Percentiles rank a stretch among this genome's conserved stretches.
Conservation (phyloP, 2,113 vertebrate genomes). For the Benitochromis conjunctus region DNA sequence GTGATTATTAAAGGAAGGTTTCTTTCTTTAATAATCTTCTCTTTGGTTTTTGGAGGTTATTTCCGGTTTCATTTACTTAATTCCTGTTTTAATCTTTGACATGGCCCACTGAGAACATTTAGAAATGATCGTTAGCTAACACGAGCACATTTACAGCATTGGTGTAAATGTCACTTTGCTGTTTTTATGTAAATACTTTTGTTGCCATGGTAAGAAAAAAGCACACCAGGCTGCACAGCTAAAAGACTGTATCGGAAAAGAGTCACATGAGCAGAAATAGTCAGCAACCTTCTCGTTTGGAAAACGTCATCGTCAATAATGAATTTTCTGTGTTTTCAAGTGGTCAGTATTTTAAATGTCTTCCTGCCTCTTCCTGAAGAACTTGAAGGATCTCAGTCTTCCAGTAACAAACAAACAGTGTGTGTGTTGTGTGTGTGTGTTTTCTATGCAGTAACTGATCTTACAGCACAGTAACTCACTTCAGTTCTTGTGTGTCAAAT, state of each 20-base stretch:
- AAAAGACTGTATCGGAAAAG: background rate
- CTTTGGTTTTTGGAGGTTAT: background rate
- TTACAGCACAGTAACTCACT: background rate
- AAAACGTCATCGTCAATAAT: background rate
- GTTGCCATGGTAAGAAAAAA: background rate
- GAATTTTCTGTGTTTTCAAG: constrained; percentile 6
- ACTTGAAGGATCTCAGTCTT: constrained; percentile 61
- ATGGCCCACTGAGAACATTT: background rate
- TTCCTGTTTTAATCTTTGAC: background rate
- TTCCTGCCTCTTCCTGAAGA: constrained; percentile 51
- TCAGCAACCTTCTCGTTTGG: background rate
- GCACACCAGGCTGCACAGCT: background rate
- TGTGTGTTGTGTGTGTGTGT: background rate
- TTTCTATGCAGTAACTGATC: constrained; percentile 42
- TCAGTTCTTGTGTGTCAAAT: background rate
- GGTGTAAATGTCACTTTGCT: background rate
- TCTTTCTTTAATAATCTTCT: background rate
- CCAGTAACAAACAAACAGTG: constrained; percentile 19
- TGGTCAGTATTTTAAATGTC: constrained; percentile 1
- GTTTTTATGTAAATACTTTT: background rate
- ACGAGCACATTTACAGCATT: background rate
- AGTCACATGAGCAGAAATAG: background rate
- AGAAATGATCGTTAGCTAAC: background rate
- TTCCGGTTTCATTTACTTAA: background rate
- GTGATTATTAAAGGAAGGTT: background rate